Evolutionary conservation across 2,888 invertebrate species (phyloP).

Genomic region (Eupithecia insigniata): DNA sequence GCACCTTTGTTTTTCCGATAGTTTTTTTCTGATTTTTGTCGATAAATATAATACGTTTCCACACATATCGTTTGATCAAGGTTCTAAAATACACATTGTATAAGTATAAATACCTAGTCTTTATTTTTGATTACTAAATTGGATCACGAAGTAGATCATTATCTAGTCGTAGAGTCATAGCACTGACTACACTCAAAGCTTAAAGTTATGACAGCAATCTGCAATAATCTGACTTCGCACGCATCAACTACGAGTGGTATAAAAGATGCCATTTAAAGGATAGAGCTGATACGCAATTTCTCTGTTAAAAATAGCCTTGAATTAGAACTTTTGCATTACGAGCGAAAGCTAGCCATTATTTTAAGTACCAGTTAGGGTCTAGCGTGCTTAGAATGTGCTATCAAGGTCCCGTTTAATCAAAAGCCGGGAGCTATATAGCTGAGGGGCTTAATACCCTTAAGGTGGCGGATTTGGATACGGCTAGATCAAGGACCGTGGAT

Average conservation of each 20-base stretch:
- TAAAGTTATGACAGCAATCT: neutral
- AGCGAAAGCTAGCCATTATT: constrained; percentile 41
- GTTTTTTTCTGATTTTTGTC: too few relatives aligned
- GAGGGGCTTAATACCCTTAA: neutral
- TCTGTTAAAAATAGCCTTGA: constrained; percentile 27
- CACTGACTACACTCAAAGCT: neutral
- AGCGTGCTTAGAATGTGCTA: constrained; percentile 50
- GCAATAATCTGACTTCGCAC: neutral
- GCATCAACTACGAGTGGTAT: neutral
- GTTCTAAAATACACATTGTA: too few relatives aligned
- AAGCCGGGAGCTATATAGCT: constrained; percentile 46
- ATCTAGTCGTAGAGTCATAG: neutral
- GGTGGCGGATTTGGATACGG: neutral
- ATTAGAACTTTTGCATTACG: constrained; percentile 41
- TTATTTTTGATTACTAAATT: neutral
- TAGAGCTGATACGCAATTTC: neutral
- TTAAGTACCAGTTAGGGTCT: constrained; percentile 37
- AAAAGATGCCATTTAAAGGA: constrained; percentile 5
- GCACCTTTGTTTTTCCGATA: too few relatives aligned
- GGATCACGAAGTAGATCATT: neutral
- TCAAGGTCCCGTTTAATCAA: constrained; percentile 64
- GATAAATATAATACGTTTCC: too few relatives aligned
- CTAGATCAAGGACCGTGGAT: neutral
- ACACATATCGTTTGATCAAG: too few relatives aligned
- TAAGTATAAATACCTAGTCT: too few relatives aligned